Conservation (phyloP, 2,113 vertebrate genomes). For the Equus przewalskii region DNA sequence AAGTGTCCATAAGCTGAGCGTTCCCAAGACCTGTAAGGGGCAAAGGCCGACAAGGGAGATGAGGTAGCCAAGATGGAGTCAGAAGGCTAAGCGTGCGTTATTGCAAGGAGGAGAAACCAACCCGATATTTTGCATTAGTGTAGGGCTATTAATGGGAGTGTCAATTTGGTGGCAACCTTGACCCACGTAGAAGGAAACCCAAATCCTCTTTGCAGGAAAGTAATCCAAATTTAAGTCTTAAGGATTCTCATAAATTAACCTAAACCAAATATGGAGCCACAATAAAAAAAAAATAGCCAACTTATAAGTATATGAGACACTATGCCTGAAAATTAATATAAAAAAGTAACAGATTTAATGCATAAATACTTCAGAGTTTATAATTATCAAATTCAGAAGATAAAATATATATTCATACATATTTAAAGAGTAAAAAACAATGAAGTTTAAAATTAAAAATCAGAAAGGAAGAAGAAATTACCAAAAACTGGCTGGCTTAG, state of each 20-base stretch:
- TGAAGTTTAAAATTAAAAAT: not conserved
- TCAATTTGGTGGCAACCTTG: not conserved
- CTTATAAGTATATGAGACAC: not conserved
- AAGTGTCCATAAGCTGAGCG: not conserved
- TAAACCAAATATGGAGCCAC: not conserved
- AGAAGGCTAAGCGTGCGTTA: not conserved
- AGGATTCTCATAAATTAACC: not conserved
- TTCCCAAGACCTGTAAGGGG: not conserved
- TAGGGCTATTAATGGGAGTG: not conserved
- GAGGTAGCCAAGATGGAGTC: not conserved
- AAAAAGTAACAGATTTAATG: not conserved
- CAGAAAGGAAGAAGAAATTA: not conserved
- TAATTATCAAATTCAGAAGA: not conserved
- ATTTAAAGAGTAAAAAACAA: not conserved
- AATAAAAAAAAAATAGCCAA: not conserved
- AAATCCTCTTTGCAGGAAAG: not conserved
- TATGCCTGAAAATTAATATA: not conserved
- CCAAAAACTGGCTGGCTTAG: not conserved
- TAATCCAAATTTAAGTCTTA: not conserved
- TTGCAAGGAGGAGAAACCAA: not conserved
- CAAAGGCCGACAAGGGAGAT: not conserved
- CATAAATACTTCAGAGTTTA: not conserved
- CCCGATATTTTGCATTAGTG: not conserved
- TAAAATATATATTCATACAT: not conserved
- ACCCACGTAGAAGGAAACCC: not conserved